Evolutionary conservation across 2,797 vertebrate genomes (phyloP).

Genomic region (Sciurus carolinensis): DNA sequence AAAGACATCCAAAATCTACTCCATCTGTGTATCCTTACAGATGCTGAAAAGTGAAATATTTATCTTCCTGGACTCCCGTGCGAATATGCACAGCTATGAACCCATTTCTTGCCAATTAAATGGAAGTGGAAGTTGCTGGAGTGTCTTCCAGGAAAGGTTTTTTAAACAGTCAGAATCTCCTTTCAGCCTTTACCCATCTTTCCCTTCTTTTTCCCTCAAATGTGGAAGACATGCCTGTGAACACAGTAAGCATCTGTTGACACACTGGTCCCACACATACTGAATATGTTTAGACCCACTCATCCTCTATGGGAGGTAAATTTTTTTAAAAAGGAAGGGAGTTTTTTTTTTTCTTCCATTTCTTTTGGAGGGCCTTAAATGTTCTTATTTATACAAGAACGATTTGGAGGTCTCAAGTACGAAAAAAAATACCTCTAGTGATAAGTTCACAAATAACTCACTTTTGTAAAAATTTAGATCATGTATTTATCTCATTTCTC

Average conservation of each 20-base stretch:
- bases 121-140: background rate
- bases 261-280: background rate
- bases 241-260: background rate
- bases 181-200: background rate
- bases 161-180: background rate
- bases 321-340: background rate
- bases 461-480: background rate
- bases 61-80: conserved; percentile 12
- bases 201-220: background rate
- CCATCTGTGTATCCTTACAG: background rate
- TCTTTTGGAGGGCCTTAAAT: background rate
- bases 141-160: background rate
- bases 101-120: conserved; percentile 31
- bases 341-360: background rate
- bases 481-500: background rate
- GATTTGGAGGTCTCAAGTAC: background rate
- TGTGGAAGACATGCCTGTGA: background rate
- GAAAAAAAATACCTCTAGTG: background rate
- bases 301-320: background rate
- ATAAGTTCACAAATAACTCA: background rate
- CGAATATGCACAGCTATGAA: background rate
- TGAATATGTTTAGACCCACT: conserved; percentile 11
- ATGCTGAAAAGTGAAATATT: background rate
- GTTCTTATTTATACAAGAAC: conserved; percentile 20
- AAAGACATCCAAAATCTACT: background rate